Percentiles rank a stretch among this genome's conserved stretches.
These are phyloP conservation scores for Clusia tigrina DNA, from an alignment of 2,888 invertebrate species.

Conservation along the genomic window DNA sequence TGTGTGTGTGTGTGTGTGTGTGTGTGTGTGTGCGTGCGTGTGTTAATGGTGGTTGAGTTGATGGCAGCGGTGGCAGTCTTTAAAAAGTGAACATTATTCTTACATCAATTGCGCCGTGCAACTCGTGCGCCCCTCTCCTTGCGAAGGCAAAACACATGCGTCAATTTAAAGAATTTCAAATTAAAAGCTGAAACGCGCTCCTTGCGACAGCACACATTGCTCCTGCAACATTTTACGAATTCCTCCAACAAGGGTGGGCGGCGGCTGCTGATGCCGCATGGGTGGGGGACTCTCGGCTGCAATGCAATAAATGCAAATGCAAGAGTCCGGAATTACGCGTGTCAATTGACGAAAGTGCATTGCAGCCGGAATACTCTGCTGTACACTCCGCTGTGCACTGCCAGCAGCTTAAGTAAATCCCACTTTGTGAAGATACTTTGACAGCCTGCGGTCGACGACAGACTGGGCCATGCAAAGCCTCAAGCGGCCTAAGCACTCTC, in stretches of 20 bases:
- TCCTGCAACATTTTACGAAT: background rate
- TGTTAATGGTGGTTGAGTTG: no score
- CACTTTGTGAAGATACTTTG: conserved; percentile 36
- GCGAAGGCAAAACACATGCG: background rate
- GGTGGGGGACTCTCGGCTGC: conserved; percentile 12
- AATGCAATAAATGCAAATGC: conserved; percentile 41
- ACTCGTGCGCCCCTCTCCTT: background rate
- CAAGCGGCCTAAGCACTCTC: conserved; percentile 44
- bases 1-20: no score
- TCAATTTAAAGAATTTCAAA: conserved; percentile 46
- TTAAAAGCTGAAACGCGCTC: conserved; percentile 43
- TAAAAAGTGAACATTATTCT: conserved; percentile 48
- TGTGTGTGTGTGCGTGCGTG: no score
- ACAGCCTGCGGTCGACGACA: conserved; percentile 54
- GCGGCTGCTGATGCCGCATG: background rate
- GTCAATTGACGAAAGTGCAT: no score
- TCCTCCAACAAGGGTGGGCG: no score
- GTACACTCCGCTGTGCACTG: no score
- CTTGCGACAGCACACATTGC: conserved; percentile 16
- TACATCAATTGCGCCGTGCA: conserved; percentile 49
- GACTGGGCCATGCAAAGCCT: conserved; percentile 16
- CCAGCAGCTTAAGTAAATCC: background rate
- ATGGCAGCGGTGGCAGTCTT: conserved; percentile 23
- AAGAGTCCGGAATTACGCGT: conserved; percentile 20
- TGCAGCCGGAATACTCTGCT: background rate